Evolutionary conservation across 2,797 vertebrate species (phyloP).

Genomic region (Alosa sapidissima): DNA sequence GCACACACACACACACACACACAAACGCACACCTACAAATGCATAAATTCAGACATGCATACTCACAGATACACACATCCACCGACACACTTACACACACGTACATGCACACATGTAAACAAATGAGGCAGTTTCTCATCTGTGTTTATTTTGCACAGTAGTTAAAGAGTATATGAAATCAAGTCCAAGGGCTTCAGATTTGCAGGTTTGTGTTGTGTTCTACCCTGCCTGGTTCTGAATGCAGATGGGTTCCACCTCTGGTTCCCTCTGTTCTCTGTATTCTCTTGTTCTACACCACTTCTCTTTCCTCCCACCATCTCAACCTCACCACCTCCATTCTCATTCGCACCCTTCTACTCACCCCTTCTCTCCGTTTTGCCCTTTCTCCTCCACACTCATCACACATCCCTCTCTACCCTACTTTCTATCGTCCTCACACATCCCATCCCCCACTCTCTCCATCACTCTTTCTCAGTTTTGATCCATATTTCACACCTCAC

Average conservation of each 20-base stretch:
- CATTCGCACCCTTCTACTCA: background rate
- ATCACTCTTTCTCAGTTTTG: background rate
- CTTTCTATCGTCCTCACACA: background rate
- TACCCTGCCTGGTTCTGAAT: background rate
- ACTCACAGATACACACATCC: background rate
- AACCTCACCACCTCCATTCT: background rate
- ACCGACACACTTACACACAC: background rate
- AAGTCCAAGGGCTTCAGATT: background rate
- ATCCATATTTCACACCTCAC: slow-evolving; percentile 69
- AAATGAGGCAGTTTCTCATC: background rate
- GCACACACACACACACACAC: slow-evolving; percentile 6
- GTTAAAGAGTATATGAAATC: background rate
- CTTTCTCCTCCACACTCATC: background rate
- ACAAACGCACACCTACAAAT: background rate
- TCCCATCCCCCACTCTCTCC: background rate
- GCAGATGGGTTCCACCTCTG: background rate
- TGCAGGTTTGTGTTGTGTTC: background rate
- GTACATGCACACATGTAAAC: background rate
- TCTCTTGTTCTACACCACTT: background rate
- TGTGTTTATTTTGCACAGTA: background rate
- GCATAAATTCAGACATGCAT: too few species aligned
- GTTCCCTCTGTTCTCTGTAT: background rate
- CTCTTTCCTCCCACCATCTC: background rate
- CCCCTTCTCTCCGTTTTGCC: background rate
- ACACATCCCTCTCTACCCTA: background rate